Percentiles rank a stretch among this genome's conserved stretches.
Evolutionary conservation across 2,797 vertebrate genomes (phyloP).

Genomic region (Bucorvus abyssinicus): DNA sequence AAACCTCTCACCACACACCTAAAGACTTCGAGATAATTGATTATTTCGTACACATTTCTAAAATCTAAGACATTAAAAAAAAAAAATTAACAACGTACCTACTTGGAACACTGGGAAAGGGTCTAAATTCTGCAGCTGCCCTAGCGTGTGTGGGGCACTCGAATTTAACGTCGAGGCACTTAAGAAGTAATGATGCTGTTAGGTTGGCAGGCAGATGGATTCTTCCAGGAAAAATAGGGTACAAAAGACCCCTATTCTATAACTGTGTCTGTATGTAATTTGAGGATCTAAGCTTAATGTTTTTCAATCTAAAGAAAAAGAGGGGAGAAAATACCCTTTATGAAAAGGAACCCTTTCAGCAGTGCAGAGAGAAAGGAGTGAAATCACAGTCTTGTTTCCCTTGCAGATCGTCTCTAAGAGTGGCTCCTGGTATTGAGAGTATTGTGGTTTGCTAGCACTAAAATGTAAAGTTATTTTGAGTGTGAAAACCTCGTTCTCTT

Average conservation of each 20-base stretch:
- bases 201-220: slow-evolving; percentile 6
- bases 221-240: slow-evolving; percentile 23
- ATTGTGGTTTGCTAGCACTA: slow-evolving; percentile 1
- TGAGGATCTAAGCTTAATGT: not conserved
- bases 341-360: not conserved
- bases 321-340: slow-evolving; percentile 3
- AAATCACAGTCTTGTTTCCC: not conserved
- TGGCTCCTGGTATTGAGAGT: not conserved
- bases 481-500: not conserved
- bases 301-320: slow-evolving; percentile 1
- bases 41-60: not conserved
- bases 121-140: slow-evolving; percentile 32
- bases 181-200: not conserved
- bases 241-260: slow-evolving; percentile 45
- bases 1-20: not conserved
- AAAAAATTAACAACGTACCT: too few species aligned
- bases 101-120: not conserved
- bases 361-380: not conserved
- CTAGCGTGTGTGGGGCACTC: not conserved
- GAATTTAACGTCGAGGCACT: slow-evolving; percentile 34
- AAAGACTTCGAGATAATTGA: not conserved
- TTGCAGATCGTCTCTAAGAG: not conserved
- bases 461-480: slow-evolving; percentile 45
- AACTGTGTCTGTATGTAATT: slow-evolving; percentile 12
- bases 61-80: not conserved